phyloP scores from a whole-genome alignment of 2,888 invertebrate genomes.

The Tuta absoluta region DNA sequence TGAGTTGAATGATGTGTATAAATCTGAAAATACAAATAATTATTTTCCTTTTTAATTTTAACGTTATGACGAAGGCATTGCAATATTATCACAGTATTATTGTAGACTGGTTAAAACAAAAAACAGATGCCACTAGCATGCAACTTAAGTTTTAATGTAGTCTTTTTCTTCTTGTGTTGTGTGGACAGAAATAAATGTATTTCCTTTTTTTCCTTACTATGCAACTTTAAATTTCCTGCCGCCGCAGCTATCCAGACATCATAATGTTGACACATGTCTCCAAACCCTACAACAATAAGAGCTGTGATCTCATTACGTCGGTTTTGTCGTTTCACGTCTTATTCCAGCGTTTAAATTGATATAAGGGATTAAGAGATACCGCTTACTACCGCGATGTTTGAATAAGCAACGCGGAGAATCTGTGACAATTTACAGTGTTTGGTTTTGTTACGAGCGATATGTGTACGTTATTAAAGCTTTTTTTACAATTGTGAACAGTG shows the following conservation, averaged over 20 bases:
- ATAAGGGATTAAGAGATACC: slow-evolving; percentile 6
- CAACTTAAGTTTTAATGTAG: too few species aligned
- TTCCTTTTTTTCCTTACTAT: background rate
- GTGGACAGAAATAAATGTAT: too few species aligned
- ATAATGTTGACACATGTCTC: slow-evolving; percentile 44
- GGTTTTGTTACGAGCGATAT: background rate
- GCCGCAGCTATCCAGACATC: slow-evolving; percentile 43
- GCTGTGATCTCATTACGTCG: slow-evolving; percentile 21
- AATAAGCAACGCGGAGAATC: background rate
- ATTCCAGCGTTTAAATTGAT: slow-evolving; percentile 19
- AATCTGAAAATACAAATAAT: too few species aligned
- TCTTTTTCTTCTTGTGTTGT: too few species aligned
- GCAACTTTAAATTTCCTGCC: slow-evolving; percentile 28
- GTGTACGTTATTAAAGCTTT: background rate
- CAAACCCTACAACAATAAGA: slow-evolving; percentile 29
- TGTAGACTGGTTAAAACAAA: too few species aligned
- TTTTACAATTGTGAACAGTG: too few species aligned
- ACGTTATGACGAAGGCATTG: too few species aligned
- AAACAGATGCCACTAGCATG: too few species aligned
- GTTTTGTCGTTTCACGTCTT: slow-evolving; percentile 23
- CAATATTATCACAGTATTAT: too few species aligned
- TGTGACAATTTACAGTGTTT: slow-evolving; percentile 18
- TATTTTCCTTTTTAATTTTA: too few species aligned
- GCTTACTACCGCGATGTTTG: slow-evolving; percentile 9
- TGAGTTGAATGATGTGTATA: too few species aligned